phyloP scores from a whole-genome alignment of 1,140 invertebrate species.

The Papilio aristodemus region DNA sequence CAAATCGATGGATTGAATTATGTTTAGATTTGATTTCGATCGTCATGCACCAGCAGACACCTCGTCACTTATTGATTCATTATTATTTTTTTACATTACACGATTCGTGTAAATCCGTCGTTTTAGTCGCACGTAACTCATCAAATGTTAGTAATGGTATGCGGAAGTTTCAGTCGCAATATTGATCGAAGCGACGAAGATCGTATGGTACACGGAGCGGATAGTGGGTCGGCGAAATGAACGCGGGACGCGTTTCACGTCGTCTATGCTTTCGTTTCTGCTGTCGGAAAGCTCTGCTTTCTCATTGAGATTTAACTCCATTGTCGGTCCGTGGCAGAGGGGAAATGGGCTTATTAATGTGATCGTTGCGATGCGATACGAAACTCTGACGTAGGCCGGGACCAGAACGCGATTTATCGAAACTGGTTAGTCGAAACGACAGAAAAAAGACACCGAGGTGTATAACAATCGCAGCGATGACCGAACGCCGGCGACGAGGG shows the following conservation, averaged over 20 bases:
- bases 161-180: slow-evolving; percentile 45
- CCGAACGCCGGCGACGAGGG: slow-evolving; percentile 40
- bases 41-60: not conserved
- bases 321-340: slow-evolving; percentile 40
- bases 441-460: slow-evolving; percentile 15
- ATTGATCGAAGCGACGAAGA: not conserved
- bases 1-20: slow-evolving; percentile 17
- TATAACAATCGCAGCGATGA: slow-evolving; percentile 40
- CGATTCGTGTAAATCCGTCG: not conserved
- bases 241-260: slow-evolving; percentile 45
- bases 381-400: slow-evolving; percentile 4
- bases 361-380: slow-evolving; percentile 11
- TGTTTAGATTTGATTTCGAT: slow-evolving; percentile 25
- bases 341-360: slow-evolving; percentile 9
- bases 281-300: slow-evolving; percentile 49
- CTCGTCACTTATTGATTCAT: slow-evolving; percentile 4
- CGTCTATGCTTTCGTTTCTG: slow-evolving; percentile 32
- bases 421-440: slow-evolving; percentile 20
- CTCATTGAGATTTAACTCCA: slow-evolving; percentile 46
- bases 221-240: slow-evolving; percentile 59
- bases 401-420: slow-evolving; percentile 10
- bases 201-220: slow-evolving; percentile 29
- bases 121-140: not conserved
- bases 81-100: not conserved
- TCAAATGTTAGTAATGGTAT: slow-evolving; percentile 37